These are phyloP conservation scores for Bombus consobrinus DNA, from an alignment of 1,140 invertebrate genomes.

Conservation along the genomic window DNA sequence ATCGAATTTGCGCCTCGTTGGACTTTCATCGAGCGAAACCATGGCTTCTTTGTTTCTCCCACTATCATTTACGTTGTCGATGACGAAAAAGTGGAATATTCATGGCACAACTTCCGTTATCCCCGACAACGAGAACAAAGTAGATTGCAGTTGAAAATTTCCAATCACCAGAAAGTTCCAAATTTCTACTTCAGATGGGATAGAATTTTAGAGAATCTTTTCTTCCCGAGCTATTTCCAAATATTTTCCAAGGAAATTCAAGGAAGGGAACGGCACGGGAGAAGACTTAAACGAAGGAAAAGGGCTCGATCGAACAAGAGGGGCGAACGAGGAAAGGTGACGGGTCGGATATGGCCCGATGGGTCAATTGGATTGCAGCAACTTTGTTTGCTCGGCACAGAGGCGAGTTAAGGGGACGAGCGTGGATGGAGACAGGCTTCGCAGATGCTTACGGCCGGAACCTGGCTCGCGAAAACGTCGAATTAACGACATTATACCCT, in stretches of 20 bases:
- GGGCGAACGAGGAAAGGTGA: constrained; percentile 40
- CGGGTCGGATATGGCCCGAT: constrained; percentile 58
- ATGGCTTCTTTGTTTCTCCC: not conserved
- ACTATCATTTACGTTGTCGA: not conserved
- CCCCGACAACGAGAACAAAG: not conserved
- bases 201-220: not conserved
- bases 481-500: constrained; percentile 71
- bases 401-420: not conserved
- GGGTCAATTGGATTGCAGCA: constrained; percentile 74
- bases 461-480: constrained; percentile 65
- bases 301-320: not conserved
- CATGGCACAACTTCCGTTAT: not conserved
- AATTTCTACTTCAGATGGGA: not conserved
- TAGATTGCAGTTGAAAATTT: not conserved
- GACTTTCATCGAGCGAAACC: not conserved
- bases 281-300: not conserved
- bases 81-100: not conserved
- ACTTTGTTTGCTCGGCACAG: constrained; percentile 61
- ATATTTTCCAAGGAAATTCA: not conserved
- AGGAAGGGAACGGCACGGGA: not conserved
- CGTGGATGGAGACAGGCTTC: not conserved
- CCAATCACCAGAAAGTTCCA: not conserved
- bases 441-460: constrained; percentile 23
- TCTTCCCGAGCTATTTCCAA: not conserved
- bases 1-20: not conserved